Conservation (phyloP, 1,140 invertebrate species). For the Drosophila navojoa region DNA sequence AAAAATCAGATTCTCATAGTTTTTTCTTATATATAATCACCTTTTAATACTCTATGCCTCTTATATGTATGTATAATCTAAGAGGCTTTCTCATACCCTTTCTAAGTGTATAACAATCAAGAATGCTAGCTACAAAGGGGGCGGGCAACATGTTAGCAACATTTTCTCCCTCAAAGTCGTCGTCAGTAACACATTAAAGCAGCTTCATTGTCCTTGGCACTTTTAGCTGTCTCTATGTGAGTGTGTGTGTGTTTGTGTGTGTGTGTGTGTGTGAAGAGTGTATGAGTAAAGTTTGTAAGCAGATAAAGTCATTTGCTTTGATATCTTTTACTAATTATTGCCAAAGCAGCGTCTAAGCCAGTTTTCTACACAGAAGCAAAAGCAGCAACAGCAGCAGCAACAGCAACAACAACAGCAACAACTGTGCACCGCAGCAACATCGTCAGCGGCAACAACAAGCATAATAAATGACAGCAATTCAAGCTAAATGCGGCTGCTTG, state of each 20-base stretch:
- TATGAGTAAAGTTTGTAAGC: conserved; percentile 65
- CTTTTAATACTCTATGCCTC: no score
- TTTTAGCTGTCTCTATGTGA: neutral
- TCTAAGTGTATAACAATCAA: conserved; percentile 33
- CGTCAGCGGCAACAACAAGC: conserved; percentile 52
- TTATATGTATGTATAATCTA: no score
- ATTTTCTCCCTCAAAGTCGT: conserved; percentile 31
- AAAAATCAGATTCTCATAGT: no score
- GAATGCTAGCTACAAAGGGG: conserved; percentile 4
- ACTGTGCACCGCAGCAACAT: conserved; percentile 31
- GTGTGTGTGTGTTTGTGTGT: conserved; percentile 12
- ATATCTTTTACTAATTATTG: conserved; percentile 80
- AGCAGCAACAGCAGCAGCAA: conserved; percentile 14
- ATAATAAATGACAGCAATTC: conserved; percentile 80
- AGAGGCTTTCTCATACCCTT: neutral
- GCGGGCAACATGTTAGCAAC: conserved; percentile 16
- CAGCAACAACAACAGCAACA: conserved; percentile 20
- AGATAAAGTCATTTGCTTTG: conserved; percentile 82
- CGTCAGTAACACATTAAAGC: conserved; percentile 67
- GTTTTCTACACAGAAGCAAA: conserved; percentile 39
- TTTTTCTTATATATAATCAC: no score
- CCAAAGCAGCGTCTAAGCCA: conserved; percentile 72
- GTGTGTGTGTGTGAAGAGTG: conserved; percentile 29
- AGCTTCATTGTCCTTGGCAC: conserved; percentile 69
- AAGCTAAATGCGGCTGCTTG: conserved; percentile 73